Evolutionary conservation across 2,888 invertebrate species (phyloP).

Genomic region (Apamea epomidion): DNA sequence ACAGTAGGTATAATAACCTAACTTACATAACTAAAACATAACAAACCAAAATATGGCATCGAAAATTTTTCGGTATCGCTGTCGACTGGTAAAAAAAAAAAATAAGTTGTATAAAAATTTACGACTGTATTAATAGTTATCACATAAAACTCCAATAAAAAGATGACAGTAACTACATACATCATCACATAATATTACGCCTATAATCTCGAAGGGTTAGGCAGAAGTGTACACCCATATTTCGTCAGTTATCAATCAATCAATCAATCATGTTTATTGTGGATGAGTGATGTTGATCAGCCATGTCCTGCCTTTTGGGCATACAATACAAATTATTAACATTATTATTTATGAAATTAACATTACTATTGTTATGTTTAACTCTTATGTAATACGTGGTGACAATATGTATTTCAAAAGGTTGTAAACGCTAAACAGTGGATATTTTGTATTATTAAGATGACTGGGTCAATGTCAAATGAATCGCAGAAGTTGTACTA

Average conservation of each 20-base stretch:
- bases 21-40: not conserved
- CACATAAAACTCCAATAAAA: not conserved
- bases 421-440: not conserved
- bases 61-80: not conserved
- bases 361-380: too few relatives aligned
- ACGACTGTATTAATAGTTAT: not conserved
- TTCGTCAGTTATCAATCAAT: too few relatives aligned
- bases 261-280: too few relatives aligned
- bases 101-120: not conserved
- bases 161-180: not conserved
- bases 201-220: not conserved
- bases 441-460: not conserved
- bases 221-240: not conserved
- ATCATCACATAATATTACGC: not conserved
- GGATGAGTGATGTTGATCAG: too few relatives aligned
- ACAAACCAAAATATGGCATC: not conserved
- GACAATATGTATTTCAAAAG: too few relatives aligned
- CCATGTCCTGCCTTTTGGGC: too few relatives aligned
- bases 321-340: too few relatives aligned
- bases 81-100: not conserved
- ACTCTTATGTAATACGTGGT: not conserved
- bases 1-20: not conserved
- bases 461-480: not conserved
- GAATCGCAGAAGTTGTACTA: not conserved
- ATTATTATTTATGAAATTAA: too few relatives aligned